A percentile compares a stretch with the other conserved stretches of the same genome.
phyloP scores from a whole-genome alignment of 2,797 vertebrate species.

The Streptopelia turtur region DNA sequence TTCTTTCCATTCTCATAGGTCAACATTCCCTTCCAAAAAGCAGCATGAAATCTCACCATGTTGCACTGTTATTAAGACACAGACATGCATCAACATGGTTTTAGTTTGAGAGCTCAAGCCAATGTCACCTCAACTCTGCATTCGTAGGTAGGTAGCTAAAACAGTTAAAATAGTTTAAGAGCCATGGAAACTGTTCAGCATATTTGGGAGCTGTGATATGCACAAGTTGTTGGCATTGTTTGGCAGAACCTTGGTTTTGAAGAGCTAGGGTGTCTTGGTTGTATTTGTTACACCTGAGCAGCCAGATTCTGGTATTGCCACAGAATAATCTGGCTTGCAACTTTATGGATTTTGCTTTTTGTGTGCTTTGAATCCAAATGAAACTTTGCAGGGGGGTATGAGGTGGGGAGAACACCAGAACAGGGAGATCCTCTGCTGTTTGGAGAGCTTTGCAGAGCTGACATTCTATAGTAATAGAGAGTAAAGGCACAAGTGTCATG shows the following conservation, averaged over 20 bases:
- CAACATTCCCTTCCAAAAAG: background rate
- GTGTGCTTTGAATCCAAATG: background rate
- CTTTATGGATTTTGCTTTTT: background rate
- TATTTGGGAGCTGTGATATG: background rate
- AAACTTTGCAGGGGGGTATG: background rate
- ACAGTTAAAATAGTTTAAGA: background rate
- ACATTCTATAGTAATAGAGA: background rate
- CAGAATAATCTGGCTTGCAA: background rate
- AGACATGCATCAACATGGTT: background rate
- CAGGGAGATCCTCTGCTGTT: background rate
- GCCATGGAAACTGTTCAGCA: background rate
- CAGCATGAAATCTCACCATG: background rate
- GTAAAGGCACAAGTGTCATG: accelerated
- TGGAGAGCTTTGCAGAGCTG: background rate
- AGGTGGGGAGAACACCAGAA: background rate
- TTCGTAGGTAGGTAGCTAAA: background rate
- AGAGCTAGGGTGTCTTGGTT: background rate
- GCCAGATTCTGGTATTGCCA: background rate
- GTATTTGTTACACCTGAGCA: background rate
- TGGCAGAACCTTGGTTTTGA: background rate
- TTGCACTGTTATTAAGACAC: background rate
- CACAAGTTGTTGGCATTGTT: background rate
- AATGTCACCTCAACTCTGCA: background rate
- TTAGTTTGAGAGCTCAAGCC: background rate
- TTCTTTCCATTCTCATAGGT: background rate